These are phyloP conservation scores for Noctilio leporinus DNA, from an alignment of 2,113 vertebrate genomes.

Conservation along the genomic window DNA sequence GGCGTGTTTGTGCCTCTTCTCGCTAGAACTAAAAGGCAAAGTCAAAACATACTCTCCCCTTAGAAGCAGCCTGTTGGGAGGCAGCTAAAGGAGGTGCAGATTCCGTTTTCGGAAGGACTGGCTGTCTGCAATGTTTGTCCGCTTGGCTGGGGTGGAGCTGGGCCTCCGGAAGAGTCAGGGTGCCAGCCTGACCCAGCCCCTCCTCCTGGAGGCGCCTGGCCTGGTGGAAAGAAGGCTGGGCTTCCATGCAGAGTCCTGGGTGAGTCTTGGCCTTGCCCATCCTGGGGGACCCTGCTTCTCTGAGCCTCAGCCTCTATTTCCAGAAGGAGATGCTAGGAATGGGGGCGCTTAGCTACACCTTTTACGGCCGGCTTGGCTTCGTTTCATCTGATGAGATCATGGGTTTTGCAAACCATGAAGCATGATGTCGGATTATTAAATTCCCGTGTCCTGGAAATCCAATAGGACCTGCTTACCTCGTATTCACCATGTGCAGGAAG, in stretches of 20 bases:
- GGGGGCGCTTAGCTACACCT: accelerated
- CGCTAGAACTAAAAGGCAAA: neutral
- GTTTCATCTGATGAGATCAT: neutral
- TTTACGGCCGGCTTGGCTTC: neutral
- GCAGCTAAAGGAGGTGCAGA: neutral
- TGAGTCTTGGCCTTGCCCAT: neutral
- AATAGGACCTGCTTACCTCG: accelerated
- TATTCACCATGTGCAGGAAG: neutral
- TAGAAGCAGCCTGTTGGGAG: neutral
- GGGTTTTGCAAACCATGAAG: neutral
- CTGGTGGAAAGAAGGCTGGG: accelerated
- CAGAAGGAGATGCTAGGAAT: too few species aligned
- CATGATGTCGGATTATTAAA: accelerated
- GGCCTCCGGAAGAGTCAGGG: accelerated
- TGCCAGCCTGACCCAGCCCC: accelerated
- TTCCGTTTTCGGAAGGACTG: neutral
- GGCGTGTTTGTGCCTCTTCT: neutral
- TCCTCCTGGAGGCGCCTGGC: neutral
- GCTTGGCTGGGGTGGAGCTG: accelerated
- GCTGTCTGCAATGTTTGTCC: neutral
- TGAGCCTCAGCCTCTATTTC: neutral
- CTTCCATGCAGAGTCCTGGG: accelerated
- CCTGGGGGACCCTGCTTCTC: neutral
- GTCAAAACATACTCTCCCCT: neutral
- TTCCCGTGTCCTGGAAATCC: neutral